Evolutionary conservation across 2,888 invertebrate genomes (phyloP).

Genomic region (Tenthredo notha): DNA sequence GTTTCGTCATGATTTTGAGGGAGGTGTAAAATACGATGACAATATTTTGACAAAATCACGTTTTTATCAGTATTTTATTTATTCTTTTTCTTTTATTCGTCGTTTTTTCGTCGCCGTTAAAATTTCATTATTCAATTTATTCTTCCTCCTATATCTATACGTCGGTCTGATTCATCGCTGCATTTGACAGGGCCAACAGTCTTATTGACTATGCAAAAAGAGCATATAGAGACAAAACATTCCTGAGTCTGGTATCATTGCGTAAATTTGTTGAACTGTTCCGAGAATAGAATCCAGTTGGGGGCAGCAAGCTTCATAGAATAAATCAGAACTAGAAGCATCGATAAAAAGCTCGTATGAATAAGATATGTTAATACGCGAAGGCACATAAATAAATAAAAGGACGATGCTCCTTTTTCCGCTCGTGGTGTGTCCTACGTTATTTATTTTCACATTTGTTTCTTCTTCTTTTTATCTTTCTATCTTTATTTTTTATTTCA

Average conservation of each 20-base stretch:
- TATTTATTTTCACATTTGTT: slow-evolving; percentile 53
- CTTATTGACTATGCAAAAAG: slow-evolving; percentile 26
- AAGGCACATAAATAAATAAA: slow-evolving; percentile 43
- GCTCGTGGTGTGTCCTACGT: not conserved
- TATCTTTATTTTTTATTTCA: not conserved
- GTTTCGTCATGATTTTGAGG: not conserved
- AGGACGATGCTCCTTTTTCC: slow-evolving; percentile 1
- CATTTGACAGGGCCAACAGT: slow-evolving; percentile 5
- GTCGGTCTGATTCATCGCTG: slow-evolving; percentile 21
- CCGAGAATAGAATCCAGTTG: not conserved
- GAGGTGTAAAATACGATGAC: not conserved
- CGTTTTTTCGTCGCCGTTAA: not conserved
- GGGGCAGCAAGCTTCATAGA: slow-evolving; percentile 19
- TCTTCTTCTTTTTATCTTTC: not conserved
- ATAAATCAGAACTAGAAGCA: slow-evolving; percentile 44
- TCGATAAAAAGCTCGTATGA: slow-evolving; percentile 52
- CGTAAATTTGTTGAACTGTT: slow-evolving; percentile 31
- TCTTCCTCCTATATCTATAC: not conserved
- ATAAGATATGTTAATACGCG: slow-evolving; percentile 53
- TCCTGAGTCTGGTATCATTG: slow-evolving; percentile 7
- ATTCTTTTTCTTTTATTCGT: not conserved
- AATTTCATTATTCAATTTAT: slow-evolving; percentile 27
- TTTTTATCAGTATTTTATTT: not conserved
- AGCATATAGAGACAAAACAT: slow-evolving; percentile 14
- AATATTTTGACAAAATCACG: not conserved